phyloP scores from a whole-genome alignment of 2,797 vertebrate species.

The Hippocampus kuda region DNA sequence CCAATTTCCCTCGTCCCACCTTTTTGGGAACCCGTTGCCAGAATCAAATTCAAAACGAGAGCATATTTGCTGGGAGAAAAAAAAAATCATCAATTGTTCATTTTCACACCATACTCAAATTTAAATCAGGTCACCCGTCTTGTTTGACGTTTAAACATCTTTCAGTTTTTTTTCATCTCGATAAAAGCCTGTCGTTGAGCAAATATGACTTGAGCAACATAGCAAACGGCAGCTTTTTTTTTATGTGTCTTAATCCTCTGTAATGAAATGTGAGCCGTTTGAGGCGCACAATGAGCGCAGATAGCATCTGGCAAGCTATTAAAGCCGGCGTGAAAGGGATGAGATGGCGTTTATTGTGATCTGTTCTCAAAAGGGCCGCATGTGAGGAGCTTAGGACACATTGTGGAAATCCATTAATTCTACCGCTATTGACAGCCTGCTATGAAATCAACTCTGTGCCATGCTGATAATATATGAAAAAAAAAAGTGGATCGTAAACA shows the following conservation, averaged over 20 bases:
- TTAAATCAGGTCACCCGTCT: not conserved
- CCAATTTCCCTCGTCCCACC: no score
- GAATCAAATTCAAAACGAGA: no score
- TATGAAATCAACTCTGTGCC: slow-evolving; percentile 37
- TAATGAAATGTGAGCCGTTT: slow-evolving; percentile 83
- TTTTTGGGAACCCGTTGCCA: no score
- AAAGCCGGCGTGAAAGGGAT: slow-evolving; percentile 62
- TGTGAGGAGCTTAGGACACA: slow-evolving; percentile 80
- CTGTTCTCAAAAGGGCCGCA: slow-evolving; percentile 75
- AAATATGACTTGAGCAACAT: slow-evolving; percentile 45
- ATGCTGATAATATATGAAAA: not conserved
- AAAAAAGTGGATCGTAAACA: slow-evolving; percentile 66
- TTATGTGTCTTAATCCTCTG: slow-evolving; percentile 68
- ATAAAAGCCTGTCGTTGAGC: slow-evolving; percentile 7
- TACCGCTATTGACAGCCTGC: slow-evolving; percentile 29
- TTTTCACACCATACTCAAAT: no score
- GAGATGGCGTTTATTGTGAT: slow-evolving; percentile 77
- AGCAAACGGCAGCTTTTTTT: slow-evolving; percentile 69
- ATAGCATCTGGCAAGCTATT: slow-evolving; percentile 68
- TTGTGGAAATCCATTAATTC: slow-evolving; percentile 97
- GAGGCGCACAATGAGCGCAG: slow-evolving; percentile 64
- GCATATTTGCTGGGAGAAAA: no score
- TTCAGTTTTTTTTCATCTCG: not conserved
- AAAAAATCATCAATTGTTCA: no score
- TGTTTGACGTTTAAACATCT: not conserved